phyloP scores from a whole-genome alignment of 2,113 vertebrate species.

The Lipophrys pholis region DNA sequence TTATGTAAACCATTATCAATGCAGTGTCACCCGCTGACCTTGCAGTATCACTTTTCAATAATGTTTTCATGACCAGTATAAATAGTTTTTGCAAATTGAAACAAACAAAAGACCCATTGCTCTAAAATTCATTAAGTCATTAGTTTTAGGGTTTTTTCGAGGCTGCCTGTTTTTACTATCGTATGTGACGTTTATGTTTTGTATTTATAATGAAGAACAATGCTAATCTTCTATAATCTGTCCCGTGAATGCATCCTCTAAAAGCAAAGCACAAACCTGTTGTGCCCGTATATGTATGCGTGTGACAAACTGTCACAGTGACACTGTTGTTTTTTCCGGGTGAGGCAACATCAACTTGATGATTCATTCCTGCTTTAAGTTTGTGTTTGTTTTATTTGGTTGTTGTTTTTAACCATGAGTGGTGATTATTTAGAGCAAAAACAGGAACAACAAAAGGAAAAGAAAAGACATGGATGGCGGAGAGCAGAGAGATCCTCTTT shows the following conservation, averaged over 20 bases:
- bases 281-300: background rate
- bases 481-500: conserved; percentile 1
- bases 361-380: conserved; percentile 27
- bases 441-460: conserved; percentile 17
- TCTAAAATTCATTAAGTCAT: no score
- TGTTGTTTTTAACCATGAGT: background rate
- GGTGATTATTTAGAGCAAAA: conserved; percentile 31
- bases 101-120: no score
- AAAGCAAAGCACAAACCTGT: background rate
- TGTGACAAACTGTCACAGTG: conserved; percentile 17
- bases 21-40: no score
- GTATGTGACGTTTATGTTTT: no score
- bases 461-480: conserved; percentile 3
- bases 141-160: no score
- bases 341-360: conserved; percentile 19
- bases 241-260: background rate
- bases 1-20: no score
- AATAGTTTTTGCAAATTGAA: no score
- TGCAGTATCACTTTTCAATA: no score
- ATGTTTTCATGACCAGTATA: no score
- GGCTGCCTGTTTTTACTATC: no score
- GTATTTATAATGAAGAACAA: no score
- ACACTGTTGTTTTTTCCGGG: conserved; percentile 20
- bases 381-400: conserved; percentile 2
- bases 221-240: background rate